These are phyloP conservation scores for Chrysocyon brachyurus DNA, from an alignment of 2,797 vertebrate species.

Conservation along the genomic window DNA sequence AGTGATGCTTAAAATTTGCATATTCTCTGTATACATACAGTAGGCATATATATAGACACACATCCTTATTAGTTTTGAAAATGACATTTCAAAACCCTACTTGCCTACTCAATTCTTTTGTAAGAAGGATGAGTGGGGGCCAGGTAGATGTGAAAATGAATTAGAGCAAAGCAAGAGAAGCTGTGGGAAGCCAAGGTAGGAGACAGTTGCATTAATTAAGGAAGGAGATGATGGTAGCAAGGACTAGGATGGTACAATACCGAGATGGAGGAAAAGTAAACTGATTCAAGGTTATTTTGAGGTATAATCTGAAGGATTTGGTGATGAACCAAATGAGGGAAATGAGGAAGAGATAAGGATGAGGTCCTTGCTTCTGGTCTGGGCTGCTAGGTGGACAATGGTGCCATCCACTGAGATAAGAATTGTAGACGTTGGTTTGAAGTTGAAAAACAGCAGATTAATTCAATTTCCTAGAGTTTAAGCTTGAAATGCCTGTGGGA, in stretches of 20 bases:
- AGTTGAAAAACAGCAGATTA: neutral
- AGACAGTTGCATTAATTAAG: neutral
- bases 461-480: neutral
- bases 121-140: neutral
- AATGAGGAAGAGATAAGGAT: neutral
- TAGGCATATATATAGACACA: slow-evolving; percentile 65
- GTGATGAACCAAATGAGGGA: neutral
- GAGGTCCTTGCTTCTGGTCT: neutral
- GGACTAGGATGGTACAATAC: neutral
- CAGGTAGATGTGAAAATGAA: slow-evolving; percentile 1
- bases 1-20: slow-evolving; percentile 74
- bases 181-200: neutral
- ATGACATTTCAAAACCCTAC: slow-evolving; percentile 63
- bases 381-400: neutral
- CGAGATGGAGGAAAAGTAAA: neutral
- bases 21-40: slow-evolving; percentile 74
- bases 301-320: neutral
- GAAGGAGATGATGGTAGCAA: neutral
- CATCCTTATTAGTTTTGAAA: slow-evolving; percentile 71
- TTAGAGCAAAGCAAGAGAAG: neutral
- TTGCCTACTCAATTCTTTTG: slow-evolving; percentile 58
- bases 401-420: neutral
- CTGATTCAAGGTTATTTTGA: neutral
- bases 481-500: neutral
- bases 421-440: neutral